Evolutionary conservation across 2,888 invertebrate genomes (phyloP).

Genomic region (Geophilus truncorum): DNA sequence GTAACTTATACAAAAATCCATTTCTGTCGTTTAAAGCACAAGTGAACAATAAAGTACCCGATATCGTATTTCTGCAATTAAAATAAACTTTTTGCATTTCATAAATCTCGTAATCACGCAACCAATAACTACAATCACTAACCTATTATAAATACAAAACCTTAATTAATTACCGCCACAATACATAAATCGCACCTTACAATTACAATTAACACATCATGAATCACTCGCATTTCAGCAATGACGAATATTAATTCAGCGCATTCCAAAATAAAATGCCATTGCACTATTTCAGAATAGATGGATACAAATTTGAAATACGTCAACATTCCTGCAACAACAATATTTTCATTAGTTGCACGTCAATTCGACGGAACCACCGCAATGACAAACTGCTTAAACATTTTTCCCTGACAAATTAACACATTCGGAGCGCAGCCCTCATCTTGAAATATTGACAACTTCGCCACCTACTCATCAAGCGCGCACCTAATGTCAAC

Average conservation of each 20-base stretch:
- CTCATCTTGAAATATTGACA: neutral
- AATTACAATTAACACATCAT: neutral
- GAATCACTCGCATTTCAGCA: neutral
- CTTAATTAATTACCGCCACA: too few relatives aligned
- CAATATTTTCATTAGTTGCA: too few relatives aligned
- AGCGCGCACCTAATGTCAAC: neutral
- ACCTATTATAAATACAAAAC: too few relatives aligned
- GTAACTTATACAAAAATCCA: too few relatives aligned
- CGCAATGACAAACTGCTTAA: neutral
- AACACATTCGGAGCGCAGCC: neutral
- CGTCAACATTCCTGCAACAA: neutral
- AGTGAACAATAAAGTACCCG: too few relatives aligned
- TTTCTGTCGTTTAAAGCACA: too few relatives aligned
- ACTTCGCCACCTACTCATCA: neutral
- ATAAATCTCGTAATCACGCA: too few relatives aligned
- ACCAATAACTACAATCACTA: too few relatives aligned
- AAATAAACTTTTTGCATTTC: neutral
- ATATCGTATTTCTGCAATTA: neutral
- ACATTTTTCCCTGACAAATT: neutral
- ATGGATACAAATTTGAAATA: neutral
- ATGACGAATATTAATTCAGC: neutral
- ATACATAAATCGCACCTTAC: too few relatives aligned
- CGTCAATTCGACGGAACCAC: neutral
- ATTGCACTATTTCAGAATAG: neutral
- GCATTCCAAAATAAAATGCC: neutral